Base-by-base conservation (phyloP, 1,140 invertebrate species). In the Listronotus bonariensis region DNA sequence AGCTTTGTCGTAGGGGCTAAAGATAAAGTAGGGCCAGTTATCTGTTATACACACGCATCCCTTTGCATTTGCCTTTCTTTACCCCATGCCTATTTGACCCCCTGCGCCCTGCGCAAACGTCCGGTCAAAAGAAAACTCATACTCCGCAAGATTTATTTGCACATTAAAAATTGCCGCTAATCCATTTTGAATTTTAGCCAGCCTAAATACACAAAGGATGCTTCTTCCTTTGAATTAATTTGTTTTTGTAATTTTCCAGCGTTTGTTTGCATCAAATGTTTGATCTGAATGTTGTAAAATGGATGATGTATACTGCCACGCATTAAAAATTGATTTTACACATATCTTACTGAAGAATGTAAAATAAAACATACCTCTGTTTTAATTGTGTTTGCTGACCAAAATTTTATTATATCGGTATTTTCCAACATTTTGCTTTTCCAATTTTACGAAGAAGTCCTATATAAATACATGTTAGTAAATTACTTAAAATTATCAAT, bases 91-190 rank as follows among this genome's bases (percentile, higher is more conserved):
- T 17, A 32, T 65, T 65, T 15, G 15, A n/a, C 26, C 49, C 60
- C 9, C 38, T 12, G 34, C 34, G 5, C 26, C 48, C 12, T 51
- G 18, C 48, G 43, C 58, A 42, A 52, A 57, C 45, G 56, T 49
- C 34, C 42, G 56, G 45, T 41, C 32, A 59, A 40, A 65, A 65
- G 63, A 65, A 65, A 65, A 65, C 53, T 65, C 63, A 59, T 54
- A 65, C 53, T 53, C 52, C 48, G 45, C 63, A 65, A 65, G 63
- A 65, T 65, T 65, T 65, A 65, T 65, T 65, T 65, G 63, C 63
- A 59, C 63, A 65, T 65, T 65, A 65, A 65, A 65, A 65, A 65
- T 65, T 59, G 54, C 63, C 63, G 63, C 55, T 65, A 65, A 65
- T 65, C 63, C 63, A 65, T 65, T 65, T 65, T 65, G 63, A 65